Base-by-base conservation (phyloP, 2,888 invertebrate genomes). In the Acleris literana region DNA sequence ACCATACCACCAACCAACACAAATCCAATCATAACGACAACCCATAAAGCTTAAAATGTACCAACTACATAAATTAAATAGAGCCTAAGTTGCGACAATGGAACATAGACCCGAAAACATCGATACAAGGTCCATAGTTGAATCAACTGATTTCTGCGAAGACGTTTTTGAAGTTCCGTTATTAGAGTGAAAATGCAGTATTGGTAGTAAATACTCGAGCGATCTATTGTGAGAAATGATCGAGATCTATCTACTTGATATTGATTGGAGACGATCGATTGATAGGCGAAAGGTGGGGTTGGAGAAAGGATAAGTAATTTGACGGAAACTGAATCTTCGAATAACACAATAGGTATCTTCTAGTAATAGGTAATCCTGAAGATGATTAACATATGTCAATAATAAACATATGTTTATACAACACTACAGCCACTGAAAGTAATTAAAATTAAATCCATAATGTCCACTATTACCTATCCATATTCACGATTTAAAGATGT, bases 161-260 rank as follows among this genome's bases (percentile, higher is more conserved):
- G 68, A 69, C 69, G 70, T 39, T 65, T 70, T 75, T 71, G 70
- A 69, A 73, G 71, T 68, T 72, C 69, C 70, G 72, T 78, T 72
- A 77, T 76, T 81, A 75, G 68, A 80, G 79, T 80, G 78, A 83
- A 83, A 82, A 81, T 79, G 72, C 68, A 71, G 71, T 80, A 71
- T 78, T 72, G 76, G 72, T 62, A 62, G 74, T 69, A 33, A 33
- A 33, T 33, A 68, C 68, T 76, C 76, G 76, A 80, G 77, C 79
- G 75, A 79, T 77, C 58, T 76, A 70, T 73, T 70, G 72, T 68
- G 70, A 60, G 64, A 60, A 65, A 43, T 66, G 22, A 53, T 57
- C 51, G 51, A 44, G 55, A 61, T 65, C n/a, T 48, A 49, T 20
- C 22, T 7, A 33, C 13, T 17, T 33, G 33, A 57, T 55, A 51